These are phyloP conservation scores for Xiphophorus birchmanni DNA, from an alignment of 2,797 vertebrate species.

Conservation along the genomic window DNA sequence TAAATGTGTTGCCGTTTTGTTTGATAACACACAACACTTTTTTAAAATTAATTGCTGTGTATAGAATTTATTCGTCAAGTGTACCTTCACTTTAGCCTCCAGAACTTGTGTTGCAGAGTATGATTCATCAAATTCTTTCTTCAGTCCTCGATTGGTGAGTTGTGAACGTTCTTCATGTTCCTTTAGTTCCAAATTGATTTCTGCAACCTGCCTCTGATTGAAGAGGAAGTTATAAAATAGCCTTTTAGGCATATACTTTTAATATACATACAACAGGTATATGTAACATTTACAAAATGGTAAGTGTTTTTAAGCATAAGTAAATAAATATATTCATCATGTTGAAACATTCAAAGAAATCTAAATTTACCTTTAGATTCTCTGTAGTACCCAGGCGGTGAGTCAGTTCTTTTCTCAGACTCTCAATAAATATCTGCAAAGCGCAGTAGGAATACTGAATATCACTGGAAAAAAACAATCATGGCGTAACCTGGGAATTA, in stretches of 20 bases:
- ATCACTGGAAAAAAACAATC: slow-evolving; percentile 9
- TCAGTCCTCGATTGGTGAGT: slow-evolving; percentile 53
- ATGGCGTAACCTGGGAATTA: slow-evolving; percentile 17
- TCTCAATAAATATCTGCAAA: slow-evolving; percentile 68
- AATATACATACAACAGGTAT: slow-evolving; percentile 3
- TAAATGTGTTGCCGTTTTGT: neutral
- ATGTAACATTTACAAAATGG: neutral
- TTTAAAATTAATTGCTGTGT: neutral
- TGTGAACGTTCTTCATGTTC: slow-evolving; percentile 44
- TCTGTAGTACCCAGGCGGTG: slow-evolving; percentile 51
- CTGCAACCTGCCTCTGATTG: slow-evolving; percentile 51
- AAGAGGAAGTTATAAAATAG: slow-evolving; percentile 29
- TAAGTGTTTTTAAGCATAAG: neutral
- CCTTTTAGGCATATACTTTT: slow-evolving; percentile 23
- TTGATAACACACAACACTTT: neutral
- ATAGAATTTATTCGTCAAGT: neutral
- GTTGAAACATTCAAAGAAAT: neutral
- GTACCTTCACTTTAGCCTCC: slow-evolving; percentile 57
- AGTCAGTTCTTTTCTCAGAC: slow-evolving; percentile 58
- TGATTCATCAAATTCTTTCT: slow-evolving; percentile 63
- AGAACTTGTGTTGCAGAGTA: slow-evolving; percentile 43
- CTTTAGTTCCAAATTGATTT: slow-evolving; percentile 44
- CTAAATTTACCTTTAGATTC: slow-evolving; percentile 68
- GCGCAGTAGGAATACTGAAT: slow-evolving; percentile 13
- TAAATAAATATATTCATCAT: neutral